Evolutionary conservation across 64 coral and sea anemone species (phyloP).

Genomic region (Catalaphyllia jardinei): DNA sequence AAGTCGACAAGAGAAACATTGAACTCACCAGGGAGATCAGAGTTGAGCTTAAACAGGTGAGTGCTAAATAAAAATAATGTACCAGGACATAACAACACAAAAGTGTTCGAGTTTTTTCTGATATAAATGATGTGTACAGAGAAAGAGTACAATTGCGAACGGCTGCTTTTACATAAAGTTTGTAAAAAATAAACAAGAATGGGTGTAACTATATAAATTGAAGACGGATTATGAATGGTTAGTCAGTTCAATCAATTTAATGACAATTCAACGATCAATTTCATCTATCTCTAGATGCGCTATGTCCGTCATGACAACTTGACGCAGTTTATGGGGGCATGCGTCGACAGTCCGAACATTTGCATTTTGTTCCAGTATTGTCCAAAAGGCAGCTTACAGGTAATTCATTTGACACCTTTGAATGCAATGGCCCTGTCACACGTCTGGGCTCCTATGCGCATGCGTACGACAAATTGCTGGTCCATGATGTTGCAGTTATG

Average conservation of each 20-base stretch:
- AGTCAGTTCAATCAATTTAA: no score
- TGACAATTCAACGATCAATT: background rate
- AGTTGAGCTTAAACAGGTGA: slow-evolving; percentile 89
- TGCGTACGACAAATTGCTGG: no score
- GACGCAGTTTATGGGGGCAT: slow-evolving; percentile 88
- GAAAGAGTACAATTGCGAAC: no score
- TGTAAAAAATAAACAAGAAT: background rate
- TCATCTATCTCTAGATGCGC: slow-evolving; percentile 59
- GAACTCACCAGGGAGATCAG: slow-evolving; percentile 88
- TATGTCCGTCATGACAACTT: slow-evolving; percentile 90
- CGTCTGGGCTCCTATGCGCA: no score
- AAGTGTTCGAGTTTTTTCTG: background rate
- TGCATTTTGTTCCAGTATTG: slow-evolving; percentile 85
- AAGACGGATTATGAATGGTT: no score
- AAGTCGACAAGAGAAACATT: slow-evolving; percentile 59
- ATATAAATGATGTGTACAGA: no score
- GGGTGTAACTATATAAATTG: no score
- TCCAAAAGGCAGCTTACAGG: slow-evolving; percentile 97
- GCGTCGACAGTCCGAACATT: slow-evolving; percentile 69
- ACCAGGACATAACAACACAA: no score
- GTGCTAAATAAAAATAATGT: background rate
- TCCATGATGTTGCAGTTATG: no score
- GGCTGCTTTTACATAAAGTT: no score
- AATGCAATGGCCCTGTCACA: background rate
- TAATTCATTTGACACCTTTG: background rate